A percentile compares a stretch with the other conserved stretches of the same genome.
These are phyloP conservation scores for Lithophane socia DNA, from an alignment of 2,888 invertebrate species.

Conservation along the genomic window DNA sequence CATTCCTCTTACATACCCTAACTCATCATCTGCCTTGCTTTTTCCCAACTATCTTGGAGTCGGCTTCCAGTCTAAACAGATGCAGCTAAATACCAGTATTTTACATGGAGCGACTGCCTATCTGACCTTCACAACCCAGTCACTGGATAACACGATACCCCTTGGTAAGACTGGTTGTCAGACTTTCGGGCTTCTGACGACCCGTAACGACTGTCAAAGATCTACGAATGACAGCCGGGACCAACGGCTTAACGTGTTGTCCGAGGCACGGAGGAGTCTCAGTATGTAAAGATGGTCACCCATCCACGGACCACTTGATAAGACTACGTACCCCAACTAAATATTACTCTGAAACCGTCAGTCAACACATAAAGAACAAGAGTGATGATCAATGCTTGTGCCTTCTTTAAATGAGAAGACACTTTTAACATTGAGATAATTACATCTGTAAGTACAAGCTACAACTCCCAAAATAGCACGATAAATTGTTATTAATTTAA, in stretches of 20 bases:
- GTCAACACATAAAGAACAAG: background rate
- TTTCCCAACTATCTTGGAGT: background rate
- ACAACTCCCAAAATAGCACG: background rate
- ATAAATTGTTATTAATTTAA: conserved; percentile 41
- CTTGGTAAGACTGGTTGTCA: background rate
- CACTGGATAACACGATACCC: background rate
- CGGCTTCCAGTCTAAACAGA: background rate
- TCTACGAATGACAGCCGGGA: no score
- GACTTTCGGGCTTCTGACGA: no score
- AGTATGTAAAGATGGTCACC: no score
- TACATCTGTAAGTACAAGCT: no score
- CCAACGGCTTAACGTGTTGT: no score
- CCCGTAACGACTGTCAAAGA: no score
- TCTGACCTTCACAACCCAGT: background rate
- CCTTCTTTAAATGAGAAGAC: background rate
- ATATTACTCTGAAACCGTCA: background rate
- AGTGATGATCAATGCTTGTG: background rate
- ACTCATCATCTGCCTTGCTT: background rate
- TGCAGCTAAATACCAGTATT: background rate
- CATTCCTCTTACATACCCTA: no score
- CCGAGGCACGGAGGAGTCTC: no score
- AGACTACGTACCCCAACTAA: background rate
- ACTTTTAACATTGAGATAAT: background rate
- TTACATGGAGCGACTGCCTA: background rate
- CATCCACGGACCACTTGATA: background rate